Evolutionary conservation across 2,888 invertebrate genomes (phyloP).

Genomic region (Lasioglossum figueresi): DNA sequence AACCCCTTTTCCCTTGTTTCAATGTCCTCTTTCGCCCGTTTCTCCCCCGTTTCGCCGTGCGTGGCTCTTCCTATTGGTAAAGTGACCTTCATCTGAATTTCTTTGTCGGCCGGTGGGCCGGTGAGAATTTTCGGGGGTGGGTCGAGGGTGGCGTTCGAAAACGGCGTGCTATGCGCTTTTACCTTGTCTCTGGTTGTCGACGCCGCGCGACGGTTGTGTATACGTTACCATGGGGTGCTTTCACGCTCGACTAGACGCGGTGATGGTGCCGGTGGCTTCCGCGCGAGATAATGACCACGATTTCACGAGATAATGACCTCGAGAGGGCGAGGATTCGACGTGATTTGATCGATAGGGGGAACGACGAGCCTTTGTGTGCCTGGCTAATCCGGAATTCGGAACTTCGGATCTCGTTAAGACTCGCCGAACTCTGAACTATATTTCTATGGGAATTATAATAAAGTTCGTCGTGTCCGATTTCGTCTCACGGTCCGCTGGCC

Average conservation of each 20-base stretch:
- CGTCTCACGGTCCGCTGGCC: neutral
- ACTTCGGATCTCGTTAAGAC: neutral
- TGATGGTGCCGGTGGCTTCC: conserved; percentile 10
- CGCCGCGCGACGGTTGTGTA: neutral
- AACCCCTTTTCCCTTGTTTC: conserved; percentile 35
- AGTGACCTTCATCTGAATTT: conserved; percentile 77
- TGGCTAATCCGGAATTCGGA: neutral
- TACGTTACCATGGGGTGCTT: conserved; percentile 14
- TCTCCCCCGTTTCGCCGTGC: conserved; percentile 4
- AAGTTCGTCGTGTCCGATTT: neutral
- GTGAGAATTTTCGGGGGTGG: conserved; percentile 29
- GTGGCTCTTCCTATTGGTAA: conserved; percentile 63
- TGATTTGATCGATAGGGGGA: conserved; percentile 23
- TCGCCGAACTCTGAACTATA: neutral
- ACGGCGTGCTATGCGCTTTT: conserved; percentile 45
- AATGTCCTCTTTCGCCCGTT: neutral
- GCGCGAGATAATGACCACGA: conserved; percentile 34
- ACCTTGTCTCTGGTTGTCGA: conserved; percentile 21
- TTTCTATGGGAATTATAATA: neutral
- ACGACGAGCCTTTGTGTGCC: neutral
- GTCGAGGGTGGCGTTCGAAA: conserved; percentile 16
- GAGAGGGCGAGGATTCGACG: neutral
- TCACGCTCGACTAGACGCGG: conserved; percentile 13
- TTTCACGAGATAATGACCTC: conserved; percentile 23
- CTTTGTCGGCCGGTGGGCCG: conserved; percentile 61